Conservation (phyloP, 2,797 vertebrate species). For the Anguilla pacifica region DNA sequence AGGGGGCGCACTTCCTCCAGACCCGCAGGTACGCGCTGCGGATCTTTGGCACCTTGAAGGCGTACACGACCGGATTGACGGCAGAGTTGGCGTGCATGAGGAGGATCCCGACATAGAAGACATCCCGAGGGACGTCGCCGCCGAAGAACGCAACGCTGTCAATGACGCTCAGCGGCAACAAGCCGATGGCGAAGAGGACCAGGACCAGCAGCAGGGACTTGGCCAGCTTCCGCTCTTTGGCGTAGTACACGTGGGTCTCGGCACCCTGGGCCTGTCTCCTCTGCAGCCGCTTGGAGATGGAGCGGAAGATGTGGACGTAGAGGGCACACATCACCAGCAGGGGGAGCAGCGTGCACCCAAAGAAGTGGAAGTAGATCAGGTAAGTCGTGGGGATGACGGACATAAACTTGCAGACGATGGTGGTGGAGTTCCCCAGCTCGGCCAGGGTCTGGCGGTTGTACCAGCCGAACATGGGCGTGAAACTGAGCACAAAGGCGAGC, state of each 20-base stretch:
- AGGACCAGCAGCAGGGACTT: conserved; percentile 75
- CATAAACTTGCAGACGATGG: conserved; percentile 63
- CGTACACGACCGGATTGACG: too few relatives aligned
- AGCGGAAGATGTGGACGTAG: conserved; percentile 76
- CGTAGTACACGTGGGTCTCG: conserved; percentile 64
- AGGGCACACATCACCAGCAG: conserved; percentile 76
- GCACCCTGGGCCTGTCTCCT: conserved; percentile 46
- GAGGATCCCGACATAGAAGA: too few relatives aligned
- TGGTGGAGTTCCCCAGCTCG: conserved; percentile 35
- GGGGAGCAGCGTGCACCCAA: conserved; percentile 74
- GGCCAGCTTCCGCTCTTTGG: conserved; percentile 78
- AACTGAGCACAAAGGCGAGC: conserved; percentile 72
- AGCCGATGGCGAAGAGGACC: too few relatives aligned
- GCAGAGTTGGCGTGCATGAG: too few relatives aligned
- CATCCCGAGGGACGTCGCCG: too few relatives aligned
- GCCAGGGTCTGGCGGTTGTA: conserved; percentile 42
- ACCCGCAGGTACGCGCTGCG: too few relatives aligned
- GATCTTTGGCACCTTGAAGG: too few relatives aligned
- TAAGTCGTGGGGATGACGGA: conserved; percentile 77
- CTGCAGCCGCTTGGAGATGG: conserved; percentile 70
- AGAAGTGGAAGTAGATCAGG: conserved; percentile 83
- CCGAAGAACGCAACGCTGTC: too few relatives aligned
- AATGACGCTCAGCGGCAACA: too few relatives aligned
- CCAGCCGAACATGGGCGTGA: conserved; percentile 85
- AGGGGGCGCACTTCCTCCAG: too few relatives aligned